Base-by-base conservation (phyloP, 1,140 invertebrate species). In the Drosophila athabasca region DNA sequence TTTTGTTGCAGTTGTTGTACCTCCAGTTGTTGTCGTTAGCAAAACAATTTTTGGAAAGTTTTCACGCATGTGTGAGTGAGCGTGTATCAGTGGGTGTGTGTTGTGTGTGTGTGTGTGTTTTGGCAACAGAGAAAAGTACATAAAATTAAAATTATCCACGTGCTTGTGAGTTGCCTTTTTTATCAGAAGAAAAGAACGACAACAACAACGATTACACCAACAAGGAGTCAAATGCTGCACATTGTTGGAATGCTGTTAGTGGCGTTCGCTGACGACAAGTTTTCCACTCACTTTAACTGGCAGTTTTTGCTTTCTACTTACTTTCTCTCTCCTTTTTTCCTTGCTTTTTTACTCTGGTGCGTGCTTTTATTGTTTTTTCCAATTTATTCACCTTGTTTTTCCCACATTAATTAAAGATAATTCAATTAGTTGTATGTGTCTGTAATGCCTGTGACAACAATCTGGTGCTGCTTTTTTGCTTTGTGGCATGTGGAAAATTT, bases 71-170 rank as follows among this genome's bases (percentile, higher is more conserved):
- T 72, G 73, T 69, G 72, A 48, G 73, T 59, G 15, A 26, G 24
- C 9, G n/a, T 22, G 4, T 11, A 35, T 19, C 5, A 6, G 5
- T 35, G 31, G 35, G 17, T 13, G 26, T 4, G 26, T 29, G 26
- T 29, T 1, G 13, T 29, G 13, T 50, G 7, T 26, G 26, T 15
- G 22, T 6, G 35, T 39, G 9, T 39, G 35, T 39, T 39, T 39
- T 39, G 35, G 9, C 35, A 39, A 8, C 62, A 72, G 62, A 71
- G 57, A 41, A 68, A 69, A 78, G 62, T 88, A 75, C 57, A 87
- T 82, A 79, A 79, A 88, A 82, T 88, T 82, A 88, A 88, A 87
- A 87, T 79, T 82, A 82, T 76, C 78, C 75, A 88, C 70, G 79
- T 88, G 79, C 67, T 64, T 75, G 61, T 65, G 64, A 64, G 75